phyloP scores from a whole-genome alignment of 2,113 vertebrate species.

The Dryoscopus gambensis region DNA sequence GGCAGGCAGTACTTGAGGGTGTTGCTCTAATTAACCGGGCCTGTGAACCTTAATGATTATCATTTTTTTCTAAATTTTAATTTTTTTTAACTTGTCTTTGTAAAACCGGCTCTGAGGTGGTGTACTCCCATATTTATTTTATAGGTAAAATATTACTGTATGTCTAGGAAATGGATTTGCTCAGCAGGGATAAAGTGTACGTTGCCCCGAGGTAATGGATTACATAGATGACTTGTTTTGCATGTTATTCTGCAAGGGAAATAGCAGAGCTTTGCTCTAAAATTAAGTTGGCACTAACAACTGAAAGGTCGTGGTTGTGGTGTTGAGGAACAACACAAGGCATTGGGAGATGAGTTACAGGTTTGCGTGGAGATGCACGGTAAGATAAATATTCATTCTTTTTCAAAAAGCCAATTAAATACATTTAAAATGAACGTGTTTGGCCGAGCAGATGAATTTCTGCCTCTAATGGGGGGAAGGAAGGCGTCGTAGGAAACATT shows the following conservation, averaged over 20 bases:
- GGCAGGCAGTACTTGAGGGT: neutral
- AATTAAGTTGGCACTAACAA: neutral
- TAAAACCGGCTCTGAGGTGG: neutral
- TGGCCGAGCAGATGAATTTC: constrained; percentile 14
- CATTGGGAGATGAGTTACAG: neutral
- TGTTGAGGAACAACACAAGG: neutral
- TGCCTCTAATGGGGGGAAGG: neutral
- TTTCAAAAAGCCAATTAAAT: neutral
- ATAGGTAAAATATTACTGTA: neutral
- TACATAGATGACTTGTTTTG: constrained; percentile 10
- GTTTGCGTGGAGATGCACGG: neutral
- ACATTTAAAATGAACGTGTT: neutral
- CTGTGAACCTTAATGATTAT: neutral
- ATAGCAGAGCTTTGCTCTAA: constrained; percentile 4
- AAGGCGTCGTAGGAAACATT: neutral
- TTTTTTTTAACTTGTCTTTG: neutral
- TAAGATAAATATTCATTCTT: neutral
- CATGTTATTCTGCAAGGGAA: neutral
- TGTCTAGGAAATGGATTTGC: neutral
- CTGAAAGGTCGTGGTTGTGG: neutral
- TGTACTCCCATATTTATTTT: neutral
- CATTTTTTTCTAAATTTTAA: neutral
- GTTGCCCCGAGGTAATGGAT: neutral
- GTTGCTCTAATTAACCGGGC: neutral
- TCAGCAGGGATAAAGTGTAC: neutral